Conservation (phyloP, 2,113 vertebrate genomes). For the Synchiropus splendidus region DNA sequence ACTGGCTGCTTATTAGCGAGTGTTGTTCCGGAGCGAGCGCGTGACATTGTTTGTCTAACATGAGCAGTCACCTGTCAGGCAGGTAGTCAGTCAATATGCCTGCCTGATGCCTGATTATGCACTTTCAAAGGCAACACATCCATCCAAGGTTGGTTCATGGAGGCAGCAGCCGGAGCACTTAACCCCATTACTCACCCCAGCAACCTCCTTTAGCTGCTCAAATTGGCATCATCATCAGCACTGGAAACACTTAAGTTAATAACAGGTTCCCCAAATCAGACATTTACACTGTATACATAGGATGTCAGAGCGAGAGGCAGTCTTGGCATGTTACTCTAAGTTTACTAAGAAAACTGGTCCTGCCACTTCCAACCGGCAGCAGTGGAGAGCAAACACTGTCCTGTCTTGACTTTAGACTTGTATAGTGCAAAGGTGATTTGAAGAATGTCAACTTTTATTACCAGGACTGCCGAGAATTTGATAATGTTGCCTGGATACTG, state of each 20-base stretch:
- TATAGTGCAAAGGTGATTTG: no score
- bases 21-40: conserved; percentile 9
- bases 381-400: conserved; percentile 9
- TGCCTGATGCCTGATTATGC: conserved; percentile 12
- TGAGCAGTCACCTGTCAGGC: conserved; percentile 15
- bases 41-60: conserved; percentile 36
- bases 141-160: no score
- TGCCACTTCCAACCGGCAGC: conserved; percentile 19
- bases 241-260: no score
- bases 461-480: no score
- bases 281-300: conserved; percentile 6
- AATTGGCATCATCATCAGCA: no score
- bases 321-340: conserved; percentile 14
- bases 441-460: no score
- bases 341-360: conserved; percentile 52
- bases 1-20: not conserved
- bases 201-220: no score
- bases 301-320: conserved; percentile 9
- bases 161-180: no score
- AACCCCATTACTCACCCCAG: no score
- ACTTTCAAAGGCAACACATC: no score
- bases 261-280: no score
- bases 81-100: conserved; percentile 15
- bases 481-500: no score
- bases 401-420: not conserved